Percentiles rank a stretch among this genome's conserved stretches.
Conservation (phyloP, 1,140 invertebrate species). For the Lepidurus arcticus region DNA sequence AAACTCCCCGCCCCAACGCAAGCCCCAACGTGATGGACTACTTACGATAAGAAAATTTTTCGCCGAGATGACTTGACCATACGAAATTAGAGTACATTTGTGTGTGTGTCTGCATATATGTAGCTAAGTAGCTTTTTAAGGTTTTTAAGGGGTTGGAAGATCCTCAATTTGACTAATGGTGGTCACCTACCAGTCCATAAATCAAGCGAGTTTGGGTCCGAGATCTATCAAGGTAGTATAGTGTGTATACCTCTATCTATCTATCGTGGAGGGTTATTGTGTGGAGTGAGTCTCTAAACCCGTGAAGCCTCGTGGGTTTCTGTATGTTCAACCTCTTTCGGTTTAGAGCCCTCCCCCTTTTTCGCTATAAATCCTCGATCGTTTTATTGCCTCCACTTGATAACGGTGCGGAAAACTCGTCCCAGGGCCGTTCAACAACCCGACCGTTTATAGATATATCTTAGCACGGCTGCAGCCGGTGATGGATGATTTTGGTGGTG, state of each 20-base stretch:
- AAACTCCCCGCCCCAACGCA: background rate
- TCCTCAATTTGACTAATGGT: constrained; percentile 14
- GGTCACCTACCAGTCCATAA: constrained; percentile 13
- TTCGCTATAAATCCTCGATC: constrained; percentile 12
- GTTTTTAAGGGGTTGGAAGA: background rate
- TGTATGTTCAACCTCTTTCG: background rate
- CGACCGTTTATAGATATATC: constrained; percentile 13
- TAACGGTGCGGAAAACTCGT: constrained; percentile 14
- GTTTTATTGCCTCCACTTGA: constrained; percentile 4
- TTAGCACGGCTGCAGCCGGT: background rate
- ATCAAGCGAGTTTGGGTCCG: background rate
- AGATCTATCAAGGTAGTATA: background rate
- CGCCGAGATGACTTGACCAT: too few species aligned
- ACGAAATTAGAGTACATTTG: too few species aligned
- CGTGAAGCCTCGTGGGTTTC: background rate
- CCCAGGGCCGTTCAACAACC: background rate
- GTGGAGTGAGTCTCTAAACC: background rate
- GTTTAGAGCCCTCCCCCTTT: background rate
- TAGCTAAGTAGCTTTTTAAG: constrained; percentile 19
- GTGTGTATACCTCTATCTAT: background rate
- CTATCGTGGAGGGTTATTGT: too few species aligned
- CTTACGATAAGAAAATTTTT: background rate
- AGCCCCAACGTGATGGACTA: background rate
- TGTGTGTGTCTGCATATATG: background rate
- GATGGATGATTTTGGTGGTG: constrained; percentile 10